A percentile compares a stretch with the other conserved stretches of the same genome.
Evolutionary conservation across 2,113 vertebrate genomes (phyloP).

Genomic region (Calcarius ornatus): DNA sequence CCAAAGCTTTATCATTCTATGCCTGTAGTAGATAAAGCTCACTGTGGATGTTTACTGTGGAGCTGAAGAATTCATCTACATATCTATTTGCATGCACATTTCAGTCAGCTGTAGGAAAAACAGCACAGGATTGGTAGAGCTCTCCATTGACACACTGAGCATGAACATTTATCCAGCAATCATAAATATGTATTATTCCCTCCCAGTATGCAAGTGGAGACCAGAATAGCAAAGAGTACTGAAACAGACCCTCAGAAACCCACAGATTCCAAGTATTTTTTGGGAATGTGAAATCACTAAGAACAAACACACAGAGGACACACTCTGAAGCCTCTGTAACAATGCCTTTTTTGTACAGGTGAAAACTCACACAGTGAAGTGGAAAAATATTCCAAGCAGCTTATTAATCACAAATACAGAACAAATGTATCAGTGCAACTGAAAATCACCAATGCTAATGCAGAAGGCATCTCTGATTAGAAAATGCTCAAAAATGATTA

Average conservation of each 20-base stretch:
- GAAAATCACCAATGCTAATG: slow-evolving; percentile 53
- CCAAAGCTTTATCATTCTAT: slow-evolving; percentile 27
- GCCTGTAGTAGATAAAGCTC: slow-evolving; percentile 17
- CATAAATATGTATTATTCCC: slow-evolving; percentile 69
- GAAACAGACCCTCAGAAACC: not conserved
- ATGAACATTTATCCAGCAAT: slow-evolving; percentile 52
- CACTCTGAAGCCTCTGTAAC: not conserved
- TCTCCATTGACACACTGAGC: slow-evolving; percentile 50
- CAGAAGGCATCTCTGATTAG: slow-evolving; percentile 43
- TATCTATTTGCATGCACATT: slow-evolving; percentile 65
- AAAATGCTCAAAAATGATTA: slow-evolving; percentile 54
- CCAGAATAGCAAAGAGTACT: not conserved
- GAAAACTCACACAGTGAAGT: slow-evolving; percentile 25
- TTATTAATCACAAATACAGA: slow-evolving; percentile 53
- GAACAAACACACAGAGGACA: not conserved
- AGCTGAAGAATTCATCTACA: slow-evolving; percentile 66
- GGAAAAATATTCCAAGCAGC: slow-evolving; percentile 12
- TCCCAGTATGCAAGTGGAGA: slow-evolving; percentile 44
- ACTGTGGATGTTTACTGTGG: slow-evolving; percentile 49
- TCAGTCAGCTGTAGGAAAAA: slow-evolving; percentile 49
- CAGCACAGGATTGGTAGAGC: slow-evolving; percentile 8
- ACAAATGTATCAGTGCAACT: slow-evolving; percentile 27
- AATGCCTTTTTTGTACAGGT: not conserved
- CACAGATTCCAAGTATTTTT: not conserved
- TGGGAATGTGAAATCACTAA: not conserved